phyloP scores from a whole-genome alignment of 2,113 vertebrate genomes.

The Falco punctatus region DNA sequence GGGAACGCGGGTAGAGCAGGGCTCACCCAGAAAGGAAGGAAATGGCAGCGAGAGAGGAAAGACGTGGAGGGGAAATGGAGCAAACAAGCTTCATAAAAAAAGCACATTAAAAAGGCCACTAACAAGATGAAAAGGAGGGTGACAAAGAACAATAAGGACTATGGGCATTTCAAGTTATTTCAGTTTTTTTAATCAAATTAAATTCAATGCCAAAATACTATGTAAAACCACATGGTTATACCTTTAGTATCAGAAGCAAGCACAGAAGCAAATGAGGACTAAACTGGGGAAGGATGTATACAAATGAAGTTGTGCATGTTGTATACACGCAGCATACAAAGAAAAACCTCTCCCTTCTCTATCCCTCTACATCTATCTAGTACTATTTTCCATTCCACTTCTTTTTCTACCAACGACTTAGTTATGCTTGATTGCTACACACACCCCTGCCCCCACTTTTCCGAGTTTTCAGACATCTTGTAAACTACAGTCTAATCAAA shows the following conservation, averaged over 20 bases:
- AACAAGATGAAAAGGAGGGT: not conserved
- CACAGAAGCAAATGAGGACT: not conserved
- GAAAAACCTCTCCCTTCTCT: not conserved
- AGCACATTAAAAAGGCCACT: not conserved
- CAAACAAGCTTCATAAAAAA: not conserved
- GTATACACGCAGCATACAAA: not conserved
- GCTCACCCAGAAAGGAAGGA: not conserved
- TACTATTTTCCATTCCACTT: not conserved
- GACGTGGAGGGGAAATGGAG: not conserved
- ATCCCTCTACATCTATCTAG: not conserved
- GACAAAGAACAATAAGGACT: not conserved
- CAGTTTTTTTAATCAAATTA: conserved; percentile 17
- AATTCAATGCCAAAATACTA: conserved; percentile 14
- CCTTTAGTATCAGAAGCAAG: not conserved
- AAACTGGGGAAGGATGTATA: not conserved
- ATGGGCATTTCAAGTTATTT: not conserved
- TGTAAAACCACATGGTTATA: not conserved
- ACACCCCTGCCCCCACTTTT: not conserved
- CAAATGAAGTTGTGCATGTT: not conserved
- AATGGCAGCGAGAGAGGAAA: not conserved
- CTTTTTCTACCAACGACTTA: not conserved
- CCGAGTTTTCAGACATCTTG: not conserved
- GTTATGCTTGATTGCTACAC: not conserved
- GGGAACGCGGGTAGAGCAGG: not conserved
- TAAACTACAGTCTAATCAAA: not conserved